Evolutionary conservation across 1,140 invertebrate genomes (phyloP), one percentile per base, ranked within the genome.

Genomic region (Stegodyphus dumicola): DNA sequence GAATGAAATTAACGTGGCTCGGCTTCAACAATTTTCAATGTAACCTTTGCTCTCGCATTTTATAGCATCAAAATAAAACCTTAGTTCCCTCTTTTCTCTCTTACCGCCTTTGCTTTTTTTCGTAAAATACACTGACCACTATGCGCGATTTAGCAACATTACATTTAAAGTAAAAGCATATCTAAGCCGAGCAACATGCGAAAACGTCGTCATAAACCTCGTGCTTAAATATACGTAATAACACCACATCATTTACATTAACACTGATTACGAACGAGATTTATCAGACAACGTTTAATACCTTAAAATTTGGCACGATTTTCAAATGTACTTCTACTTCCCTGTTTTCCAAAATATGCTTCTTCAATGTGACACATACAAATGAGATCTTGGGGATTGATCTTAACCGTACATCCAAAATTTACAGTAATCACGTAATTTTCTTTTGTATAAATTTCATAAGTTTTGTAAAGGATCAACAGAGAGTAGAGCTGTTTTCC

Each of bases 381-480:
- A 17, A 74, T 17, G 71, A 52, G 2, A 6, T 2, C 17, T 7
- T 74, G 71, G 71, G 71, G 71, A 74, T 54, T 74, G 71, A 74
- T 74, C 71, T 70, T 15, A 17, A 33, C 33, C 1, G 33, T 33
- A 3, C 33, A 33, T 33, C 33, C 33, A 33, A 33, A 33, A 33
- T 33, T 33, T 33, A 33, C 33, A 33, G 33, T 33, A 33, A 33
- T 33, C 33, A 33, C 33, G 3, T 33, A 33, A 33, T 33, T 1
- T 33, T 33, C 33, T 33, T 33, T 33, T 33, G 33, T 33, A 33
- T 33, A 33, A 33, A 33, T 33, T 33, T 33, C 33, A 33, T 33
- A 33, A 33, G 33, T 33, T 33, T 33, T 33, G 33, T 33, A 33
- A 33, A 33, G 33, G 1, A 33, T 33, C 33, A 33, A 33, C 33